Evolutionary conservation across 2,888 invertebrate species (phyloP), one percentile per base, ranked within the genome.

Genomic region (Epinotia bilunana): DNA sequence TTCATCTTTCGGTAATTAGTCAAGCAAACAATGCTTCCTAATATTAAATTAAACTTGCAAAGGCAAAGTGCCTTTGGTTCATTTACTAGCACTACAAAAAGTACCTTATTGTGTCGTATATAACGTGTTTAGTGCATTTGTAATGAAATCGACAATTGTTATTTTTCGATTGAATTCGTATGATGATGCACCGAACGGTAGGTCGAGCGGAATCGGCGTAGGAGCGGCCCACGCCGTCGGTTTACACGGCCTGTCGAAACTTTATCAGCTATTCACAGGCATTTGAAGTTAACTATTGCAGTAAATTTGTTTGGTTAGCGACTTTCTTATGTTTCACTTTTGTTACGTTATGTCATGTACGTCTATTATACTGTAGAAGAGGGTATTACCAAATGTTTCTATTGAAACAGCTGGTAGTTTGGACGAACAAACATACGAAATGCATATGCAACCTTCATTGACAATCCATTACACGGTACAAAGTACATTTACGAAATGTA

Each of bases 1-100:
- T 67, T 28, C 70, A 65, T 74, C 74, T 70, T 67, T 68, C 23
- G 43, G 43, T 75, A 75, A 72, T 72, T 67, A 71, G 55, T 72
- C 61, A 67, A 28, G 46, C 55, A 61, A 67, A 75, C 75, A 75
- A 75, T 75, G 67, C 53, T 28, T 55, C 23, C 57, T 61, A n/a
- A n/a, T n/a, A 72, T 63, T 63, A 53, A 23, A 58, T 68, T 9
- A 18, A 61, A 58, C 2, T 43, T 20, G 3, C 39, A 46, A 16
- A 58, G n/a, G 0, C 55, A 46, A 13, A 20, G 11, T 20, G 46
- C 58, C 3, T n/a, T 11, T 43, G 60, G 20, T 43, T 28, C 1
- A 46, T n/a, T n/a, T 57, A 5, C 23, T 20, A 20, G 58, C 20
- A 16, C 9, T 18, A 43, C 58, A 46, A 46, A 46, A 28, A 46